Conservation (phyloP, 2,113 vertebrate genomes). For the Galemys pyrenaicus region DNA sequence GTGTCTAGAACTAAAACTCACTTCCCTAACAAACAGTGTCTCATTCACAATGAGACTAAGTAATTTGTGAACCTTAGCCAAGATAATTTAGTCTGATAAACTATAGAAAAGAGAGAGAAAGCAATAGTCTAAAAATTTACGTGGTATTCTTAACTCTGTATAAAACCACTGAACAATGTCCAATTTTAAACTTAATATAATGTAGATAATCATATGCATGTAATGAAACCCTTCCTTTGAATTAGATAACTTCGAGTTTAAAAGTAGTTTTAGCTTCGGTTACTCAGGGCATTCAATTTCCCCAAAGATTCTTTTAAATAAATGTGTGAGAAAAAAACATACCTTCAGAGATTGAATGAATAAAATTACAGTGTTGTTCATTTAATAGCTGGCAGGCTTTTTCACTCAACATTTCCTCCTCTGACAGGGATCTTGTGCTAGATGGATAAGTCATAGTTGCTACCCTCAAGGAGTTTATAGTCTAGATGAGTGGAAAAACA, state of each 20-base stretch:
- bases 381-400: background rate
- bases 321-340: background rate
- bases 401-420: background rate
- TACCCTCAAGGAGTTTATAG: background rate
- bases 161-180: background rate
- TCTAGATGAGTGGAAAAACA: background rate
- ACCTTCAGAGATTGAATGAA: background rate
- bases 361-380: background rate
- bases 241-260: background rate
- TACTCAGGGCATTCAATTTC: background rate
- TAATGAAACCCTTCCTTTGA: background rate
- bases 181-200: background rate
- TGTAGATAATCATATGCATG: background rate
- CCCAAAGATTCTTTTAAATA: constrained; percentile 24
- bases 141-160: background rate
- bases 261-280: background rate
- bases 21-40: background rate
- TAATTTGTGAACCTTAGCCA: background rate
- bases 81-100: background rate
- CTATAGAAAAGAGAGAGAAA: constrained; percentile 26
- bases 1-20: background rate
- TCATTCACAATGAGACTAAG: background rate
- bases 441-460: background rate
- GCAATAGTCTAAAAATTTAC: background rate
- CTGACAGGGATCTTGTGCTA: too few species aligned